A percentile compares a stretch with the other conserved stretches of the same genome.
Conservation (phyloP, 1,140 invertebrate genomes). For the Popillia japonica region DNA sequence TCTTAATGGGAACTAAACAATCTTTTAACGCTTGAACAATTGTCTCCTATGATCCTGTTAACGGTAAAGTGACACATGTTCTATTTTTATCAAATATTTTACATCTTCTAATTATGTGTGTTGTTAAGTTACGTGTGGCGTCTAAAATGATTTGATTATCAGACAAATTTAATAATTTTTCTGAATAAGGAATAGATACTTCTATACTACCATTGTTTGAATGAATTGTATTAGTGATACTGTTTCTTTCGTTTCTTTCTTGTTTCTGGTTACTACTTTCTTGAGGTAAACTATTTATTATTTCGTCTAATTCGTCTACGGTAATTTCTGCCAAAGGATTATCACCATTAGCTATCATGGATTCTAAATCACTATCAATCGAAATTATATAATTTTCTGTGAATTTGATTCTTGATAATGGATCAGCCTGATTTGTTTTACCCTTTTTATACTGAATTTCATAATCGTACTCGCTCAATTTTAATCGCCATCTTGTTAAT, state of each 20-base stretch:
- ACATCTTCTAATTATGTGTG: background rate
- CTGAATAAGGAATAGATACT: background rate
- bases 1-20: background rate
- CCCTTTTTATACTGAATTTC: constrained; percentile 50
- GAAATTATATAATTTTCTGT: background rate
- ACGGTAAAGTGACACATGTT: background rate
- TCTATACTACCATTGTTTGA: background rate
- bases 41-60: too few relatives aligned
- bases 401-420: constrained; percentile 32
- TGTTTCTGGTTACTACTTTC: background rate
- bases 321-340: background rate
- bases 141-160: background rate
- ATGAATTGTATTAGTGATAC: background rate
- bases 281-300: background rate
- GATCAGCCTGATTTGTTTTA: constrained; percentile 26
- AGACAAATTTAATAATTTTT: background rate
- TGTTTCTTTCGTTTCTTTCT: background rate
- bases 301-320: background rate
- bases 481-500: constrained; percentile 53
- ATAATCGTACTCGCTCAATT: constrained; percentile 56
- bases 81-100: constrained; percentile 1
- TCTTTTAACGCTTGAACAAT: background rate
- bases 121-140: background rate
- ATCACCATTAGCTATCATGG: background rate
- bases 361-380: background rate